Conservation (phyloP, 1,140 invertebrate genomes). For the Saccostrea cuccullata region DNA sequence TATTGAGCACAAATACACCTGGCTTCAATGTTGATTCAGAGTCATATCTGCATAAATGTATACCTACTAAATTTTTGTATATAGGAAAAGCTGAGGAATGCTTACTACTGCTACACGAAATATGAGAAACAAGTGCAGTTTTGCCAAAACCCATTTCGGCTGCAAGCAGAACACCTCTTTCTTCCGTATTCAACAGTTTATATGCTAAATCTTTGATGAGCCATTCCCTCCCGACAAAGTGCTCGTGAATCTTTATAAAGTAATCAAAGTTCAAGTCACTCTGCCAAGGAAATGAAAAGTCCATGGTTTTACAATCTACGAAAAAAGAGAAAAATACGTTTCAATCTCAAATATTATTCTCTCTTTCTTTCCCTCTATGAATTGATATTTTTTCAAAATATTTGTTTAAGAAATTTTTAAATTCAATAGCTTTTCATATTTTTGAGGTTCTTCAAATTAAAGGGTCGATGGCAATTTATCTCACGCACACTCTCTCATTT, state of each 20-base stretch:
- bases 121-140: conserved; percentile 28
- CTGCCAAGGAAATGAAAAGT: background rate
- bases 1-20: conserved; percentile 14
- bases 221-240: background rate
- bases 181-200: background rate
- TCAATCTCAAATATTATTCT: background rate
- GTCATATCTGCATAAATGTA: conserved; percentile 43
- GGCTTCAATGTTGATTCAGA: background rate
- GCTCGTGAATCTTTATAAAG: background rate
- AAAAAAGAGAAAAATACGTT: background rate
- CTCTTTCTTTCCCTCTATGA: no score
- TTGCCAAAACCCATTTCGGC: conserved; percentile 45
- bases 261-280: background rate
- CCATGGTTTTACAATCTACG: background rate
- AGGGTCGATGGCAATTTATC: background rate
- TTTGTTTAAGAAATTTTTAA: background rate
- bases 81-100: background rate
- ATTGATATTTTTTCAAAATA: background rate
- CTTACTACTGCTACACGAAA: conserved; percentile 15
- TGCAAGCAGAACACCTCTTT: background rate
- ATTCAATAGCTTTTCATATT: background rate
- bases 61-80: background rate
- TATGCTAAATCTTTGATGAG: background rate
- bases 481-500: no score
- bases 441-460: background rate